Evolutionary conservation across 2,113 vertebrate species (phyloP).

Genomic region (Oceanites oceanicus): DNA sequence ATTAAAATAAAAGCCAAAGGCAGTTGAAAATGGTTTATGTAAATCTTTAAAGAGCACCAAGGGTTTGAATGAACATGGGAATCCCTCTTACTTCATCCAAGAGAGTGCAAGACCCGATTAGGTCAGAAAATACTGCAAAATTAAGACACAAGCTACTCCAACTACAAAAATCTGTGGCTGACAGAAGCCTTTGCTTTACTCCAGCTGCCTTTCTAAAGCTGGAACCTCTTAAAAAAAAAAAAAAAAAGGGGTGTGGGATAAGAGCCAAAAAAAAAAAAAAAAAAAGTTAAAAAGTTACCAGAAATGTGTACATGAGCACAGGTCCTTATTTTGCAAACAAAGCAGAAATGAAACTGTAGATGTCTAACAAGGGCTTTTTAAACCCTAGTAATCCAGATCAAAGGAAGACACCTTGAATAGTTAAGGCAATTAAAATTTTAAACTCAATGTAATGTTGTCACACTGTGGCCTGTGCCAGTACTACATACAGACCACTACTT

Average conservation of each 20-base stretch:
- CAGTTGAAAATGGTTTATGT: background rate
- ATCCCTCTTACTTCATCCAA: background rate
- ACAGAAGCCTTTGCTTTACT: background rate
- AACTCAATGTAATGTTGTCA: background rate
- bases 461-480: background rate
- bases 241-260: background rate
- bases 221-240: background rate
- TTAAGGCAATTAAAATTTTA: conserved; percentile 27
- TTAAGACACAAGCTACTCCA: background rate
- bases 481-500: background rate
- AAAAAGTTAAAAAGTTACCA: no score
- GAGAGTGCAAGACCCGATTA: background rate
- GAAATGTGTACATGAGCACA: background rate
- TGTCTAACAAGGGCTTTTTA: conserved; percentile 27
- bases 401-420: conserved; percentile 8
- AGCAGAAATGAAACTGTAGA: background rate
- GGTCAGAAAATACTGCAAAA: background rate
- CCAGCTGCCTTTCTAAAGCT: background rate
- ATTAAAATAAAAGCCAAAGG: background rate
- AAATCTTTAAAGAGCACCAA: background rate
- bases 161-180: background rate
- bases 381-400: conserved; percentile 18
- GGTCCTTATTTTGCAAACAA: background rate
- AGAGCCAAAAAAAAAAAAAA: background rate
- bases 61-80: background rate